These are phyloP conservation scores for Odontomyia ornata DNA, from an alignment of 2,888 invertebrate species.

Conservation along the genomic window DNA sequence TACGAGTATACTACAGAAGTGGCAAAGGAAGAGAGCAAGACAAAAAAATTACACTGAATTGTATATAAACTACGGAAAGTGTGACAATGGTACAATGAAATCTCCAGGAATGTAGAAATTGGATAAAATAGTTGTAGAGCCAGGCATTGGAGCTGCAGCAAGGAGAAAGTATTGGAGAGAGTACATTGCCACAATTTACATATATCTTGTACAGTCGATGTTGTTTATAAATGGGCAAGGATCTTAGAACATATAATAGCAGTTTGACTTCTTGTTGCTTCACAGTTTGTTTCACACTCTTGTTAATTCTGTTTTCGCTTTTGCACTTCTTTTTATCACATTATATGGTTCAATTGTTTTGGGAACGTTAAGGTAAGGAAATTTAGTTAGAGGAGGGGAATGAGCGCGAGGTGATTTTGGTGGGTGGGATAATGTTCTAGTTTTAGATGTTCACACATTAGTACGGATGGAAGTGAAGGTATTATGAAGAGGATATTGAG, in stretches of 20 bases:
- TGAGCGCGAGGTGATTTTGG: not conserved
- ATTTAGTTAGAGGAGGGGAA: slow-evolving; percentile 15
- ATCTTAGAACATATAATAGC: slow-evolving; percentile 6
- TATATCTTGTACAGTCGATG: not conserved
- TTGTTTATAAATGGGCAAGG: not conserved
- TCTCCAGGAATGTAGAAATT: slow-evolving; percentile 8
- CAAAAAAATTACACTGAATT: slow-evolving; percentile 23
- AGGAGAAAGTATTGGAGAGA: not conserved
- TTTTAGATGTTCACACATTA: too few relatives aligned
- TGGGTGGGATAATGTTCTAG: too few relatives aligned
- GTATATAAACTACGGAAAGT: slow-evolving; percentile 34
- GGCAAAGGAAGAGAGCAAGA: not conserved
- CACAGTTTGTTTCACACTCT: slow-evolving; percentile 13
- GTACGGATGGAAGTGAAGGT: too few relatives aligned
- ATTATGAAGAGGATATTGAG: too few relatives aligned
- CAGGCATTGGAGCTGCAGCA: not conserved
- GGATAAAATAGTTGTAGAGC: not conserved
- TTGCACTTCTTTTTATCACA: slow-evolving; percentile 11
- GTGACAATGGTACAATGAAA: slow-evolving; percentile 29
- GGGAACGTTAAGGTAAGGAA: not conserved
- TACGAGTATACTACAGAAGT: not conserved
- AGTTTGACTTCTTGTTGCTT: slow-evolving; percentile 22
- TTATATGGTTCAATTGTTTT: slow-evolving; percentile 35
- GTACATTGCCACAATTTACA: not conserved
- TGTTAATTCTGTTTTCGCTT: slow-evolving; percentile 13